Conservation (phyloP, 2,113 vertebrate species). For the Mystacornis crossleyi region DNA sequence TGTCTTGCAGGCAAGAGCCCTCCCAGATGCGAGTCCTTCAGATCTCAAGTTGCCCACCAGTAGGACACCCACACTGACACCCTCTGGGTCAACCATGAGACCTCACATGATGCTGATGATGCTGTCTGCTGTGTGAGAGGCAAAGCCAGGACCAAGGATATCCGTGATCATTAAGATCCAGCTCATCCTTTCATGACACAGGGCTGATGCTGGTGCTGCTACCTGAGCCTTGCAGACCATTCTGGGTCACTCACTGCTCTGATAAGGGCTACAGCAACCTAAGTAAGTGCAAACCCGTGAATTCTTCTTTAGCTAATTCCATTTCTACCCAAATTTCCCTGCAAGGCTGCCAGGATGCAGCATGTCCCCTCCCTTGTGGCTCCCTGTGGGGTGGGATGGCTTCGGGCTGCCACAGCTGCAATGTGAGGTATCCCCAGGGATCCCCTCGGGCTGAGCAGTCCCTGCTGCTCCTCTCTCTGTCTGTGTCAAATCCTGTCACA, state of each 20-base stretch:
- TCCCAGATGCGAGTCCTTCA: accelerated
- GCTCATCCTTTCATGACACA: background rate
- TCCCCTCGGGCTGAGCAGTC: background rate
- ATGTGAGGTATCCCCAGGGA: background rate
- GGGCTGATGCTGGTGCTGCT: background rate
- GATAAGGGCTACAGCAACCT: background rate
- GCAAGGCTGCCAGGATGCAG: background rate
- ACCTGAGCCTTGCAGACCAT: background rate
- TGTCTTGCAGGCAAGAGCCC: background rate
- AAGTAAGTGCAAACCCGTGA: background rate
- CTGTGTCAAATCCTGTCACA: background rate
- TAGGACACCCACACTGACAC: background rate
- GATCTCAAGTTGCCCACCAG: background rate
- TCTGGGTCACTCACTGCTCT: background rate
- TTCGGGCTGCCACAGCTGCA: background rate
- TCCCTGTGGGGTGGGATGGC: accelerated
- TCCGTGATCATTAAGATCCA: background rate
- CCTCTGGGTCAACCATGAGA: background rate
- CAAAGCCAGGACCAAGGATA: background rate
- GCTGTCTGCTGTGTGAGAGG: background rate
- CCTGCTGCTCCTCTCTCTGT: background rate
- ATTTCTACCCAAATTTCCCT: background rate
- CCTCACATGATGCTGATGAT: background rate
- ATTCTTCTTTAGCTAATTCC: background rate
- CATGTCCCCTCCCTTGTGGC: background rate